These are phyloP conservation scores for Muscicapa adusta DNA, from an alignment of 2,113 vertebrate species.

Conservation along the genomic window DNA sequence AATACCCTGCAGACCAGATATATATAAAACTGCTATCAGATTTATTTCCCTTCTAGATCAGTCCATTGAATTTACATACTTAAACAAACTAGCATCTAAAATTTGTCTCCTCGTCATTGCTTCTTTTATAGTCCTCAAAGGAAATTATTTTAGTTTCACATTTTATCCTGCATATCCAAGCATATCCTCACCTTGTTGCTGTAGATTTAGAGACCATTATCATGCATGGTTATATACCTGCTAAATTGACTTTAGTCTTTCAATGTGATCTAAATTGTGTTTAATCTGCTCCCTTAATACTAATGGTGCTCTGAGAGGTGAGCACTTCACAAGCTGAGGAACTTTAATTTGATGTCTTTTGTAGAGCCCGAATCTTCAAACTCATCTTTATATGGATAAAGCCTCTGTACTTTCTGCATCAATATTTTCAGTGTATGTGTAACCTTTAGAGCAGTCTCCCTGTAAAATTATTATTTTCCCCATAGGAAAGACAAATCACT, in stretches of 20 bases:
- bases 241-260: constrained; percentile 53
- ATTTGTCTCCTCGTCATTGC: constrained; percentile 12
- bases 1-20: not conserved
- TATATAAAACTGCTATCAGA: not conserved
- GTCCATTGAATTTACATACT: constrained; percentile 54
- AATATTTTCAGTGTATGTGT: constrained; percentile 22
- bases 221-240: constrained; percentile 44
- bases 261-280: constrained; percentile 38
- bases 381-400: not conserved
- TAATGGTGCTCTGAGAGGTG: constrained; percentile 25
- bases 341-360: constrained; percentile 30
- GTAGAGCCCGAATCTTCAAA: constrained; percentile 1
- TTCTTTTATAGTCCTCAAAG: constrained; percentile 44
- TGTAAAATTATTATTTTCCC: constrained; percentile 4
- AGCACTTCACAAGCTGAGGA: not conserved
- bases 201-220: constrained; percentile 31
- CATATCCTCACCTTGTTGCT: constrained; percentile 41
- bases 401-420: not conserved
- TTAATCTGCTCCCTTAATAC: constrained; percentile 41
- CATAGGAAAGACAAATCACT: not conserved
- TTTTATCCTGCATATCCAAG: constrained; percentile 31
- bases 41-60: constrained; percentile 45
- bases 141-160: constrained; percentile 43
- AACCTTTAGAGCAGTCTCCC: constrained; percentile 6
- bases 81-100: constrained; percentile 53